Base-by-base conservation (phyloP, 2,113 vertebrate genomes). In the Tor tambroides region DNA sequence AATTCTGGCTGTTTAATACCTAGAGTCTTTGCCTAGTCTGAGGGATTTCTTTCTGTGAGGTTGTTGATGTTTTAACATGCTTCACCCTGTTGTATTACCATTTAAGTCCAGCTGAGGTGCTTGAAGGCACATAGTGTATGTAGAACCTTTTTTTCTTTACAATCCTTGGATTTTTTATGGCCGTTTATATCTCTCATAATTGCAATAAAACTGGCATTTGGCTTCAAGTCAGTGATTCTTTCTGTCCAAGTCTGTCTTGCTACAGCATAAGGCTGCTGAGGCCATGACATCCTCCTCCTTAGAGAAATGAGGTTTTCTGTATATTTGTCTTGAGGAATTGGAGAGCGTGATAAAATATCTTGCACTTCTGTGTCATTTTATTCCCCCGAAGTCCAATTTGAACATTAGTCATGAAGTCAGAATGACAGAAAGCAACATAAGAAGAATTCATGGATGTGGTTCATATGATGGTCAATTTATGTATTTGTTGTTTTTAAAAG, bases 81-180 rank as follows among this genome's bases (percentile, higher is more conserved):
- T 59, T n/a, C 28, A 30, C 43, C 21, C 28, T 9, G 46, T 54
- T 54, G 2, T 21, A 54, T 78, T 78, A 78, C 77, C 77, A 14
- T 80, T 80, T 80, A 80, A 35, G 77, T 56, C 28, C 49, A 79
- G 12, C 9, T 35, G 76, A 79, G 77, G 28, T 21, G 17, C 19
- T 6, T 38, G 17, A 59, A 6, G 2, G 19, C 51, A 59, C 4
- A 23, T n/a, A 46, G 3, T 2, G 2, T 83, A 28, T 30, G 26
- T 43, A 69, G 43, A 74, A 32, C 41, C 23, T 7, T 67, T 32
- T n/a, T 56, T 35, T 43, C 21, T 79, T 56, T 51, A 2, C 65
- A 54, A 49, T 75, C 43, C 28, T 69, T 75, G 21, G 46, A 41
- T 82, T 38, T 49, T 14, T 72, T 3, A 59, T 14, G n/a, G 28